These are phyloP conservation scores for Lutraria rhynchaena DNA, from an alignment of 1,140 invertebrate species.

Conservation along the genomic window DNA sequence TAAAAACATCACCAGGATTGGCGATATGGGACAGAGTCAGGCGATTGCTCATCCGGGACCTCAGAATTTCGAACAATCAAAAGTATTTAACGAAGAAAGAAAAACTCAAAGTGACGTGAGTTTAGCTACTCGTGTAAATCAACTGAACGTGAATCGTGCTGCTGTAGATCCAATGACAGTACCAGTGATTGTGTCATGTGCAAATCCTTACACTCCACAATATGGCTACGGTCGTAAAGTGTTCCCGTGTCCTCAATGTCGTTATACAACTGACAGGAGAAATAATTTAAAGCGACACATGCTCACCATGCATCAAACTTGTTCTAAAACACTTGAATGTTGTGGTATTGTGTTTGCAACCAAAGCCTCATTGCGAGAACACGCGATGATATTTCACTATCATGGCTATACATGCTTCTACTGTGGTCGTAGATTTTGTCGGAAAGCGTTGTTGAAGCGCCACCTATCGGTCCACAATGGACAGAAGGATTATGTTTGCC, in stretches of 20 bases:
- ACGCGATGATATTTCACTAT: constrained; percentile 81
- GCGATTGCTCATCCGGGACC: constrained; percentile 15
- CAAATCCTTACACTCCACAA: constrained; percentile 49
- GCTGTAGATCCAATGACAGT: constrained; percentile 34
- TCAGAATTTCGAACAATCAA: constrained; percentile 21
- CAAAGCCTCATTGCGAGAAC: constrained; percentile 82
- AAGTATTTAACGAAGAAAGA: background rate
- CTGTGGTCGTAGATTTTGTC: constrained; percentile 82
- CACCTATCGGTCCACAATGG: constrained; percentile 83
- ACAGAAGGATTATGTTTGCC: constrained; percentile 82
- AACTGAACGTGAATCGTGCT: background rate
- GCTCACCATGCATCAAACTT: constrained; percentile 82
- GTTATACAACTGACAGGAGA: constrained; percentile 82
- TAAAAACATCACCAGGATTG: constrained; percentile 20
- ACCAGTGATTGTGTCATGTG: constrained; percentile 54
- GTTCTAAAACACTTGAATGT: constrained; percentile 80
- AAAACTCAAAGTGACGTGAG: background rate
- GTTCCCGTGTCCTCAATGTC: constrained; percentile 80
- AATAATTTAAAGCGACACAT: constrained; percentile 83
- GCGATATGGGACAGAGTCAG: constrained; percentile 18
- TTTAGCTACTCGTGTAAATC: background rate
- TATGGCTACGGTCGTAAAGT: constrained; percentile 74
- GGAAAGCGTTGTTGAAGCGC: constrained; percentile 83
- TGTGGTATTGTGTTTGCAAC: constrained; percentile 81
- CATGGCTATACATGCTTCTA: constrained; percentile 82